Percentiles rank a stretch among this genome's conserved stretches.
Evolutionary conservation across 1,140 invertebrate species (phyloP).

Genomic region (Chrysopa pallens): DNA sequence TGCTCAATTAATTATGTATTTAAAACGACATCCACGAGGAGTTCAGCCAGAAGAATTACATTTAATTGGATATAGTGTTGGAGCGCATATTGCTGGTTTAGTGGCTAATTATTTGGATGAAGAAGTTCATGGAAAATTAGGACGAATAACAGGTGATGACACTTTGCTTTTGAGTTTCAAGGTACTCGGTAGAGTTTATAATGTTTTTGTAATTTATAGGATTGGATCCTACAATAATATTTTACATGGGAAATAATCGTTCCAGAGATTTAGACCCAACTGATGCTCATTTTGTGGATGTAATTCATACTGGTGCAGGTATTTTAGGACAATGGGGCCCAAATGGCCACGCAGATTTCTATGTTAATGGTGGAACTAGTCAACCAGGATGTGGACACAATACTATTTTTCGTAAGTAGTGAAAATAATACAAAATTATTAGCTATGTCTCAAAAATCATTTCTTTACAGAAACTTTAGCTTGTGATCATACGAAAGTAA

Average conservation of each 20-base stretch:
- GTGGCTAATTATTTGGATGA: slow-evolving; percentile 54
- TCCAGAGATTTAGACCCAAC: slow-evolving; percentile 65
- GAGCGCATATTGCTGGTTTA: slow-evolving; percentile 67
- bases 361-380: slow-evolving; percentile 73
- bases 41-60: slow-evolving; percentile 54
- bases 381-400: slow-evolving; percentile 70
- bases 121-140: slow-evolving; percentile 39
- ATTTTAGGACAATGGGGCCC: slow-evolving; percentile 71
- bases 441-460: neutral
- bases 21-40: slow-evolving; percentile 55
- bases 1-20: slow-evolving; percentile 58
- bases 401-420: slow-evolving; percentile 55
- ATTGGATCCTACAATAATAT: slow-evolving; percentile 65
- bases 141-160: slow-evolving; percentile 51
- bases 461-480: slow-evolving; percentile 53
- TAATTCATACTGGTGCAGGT: slow-evolving; percentile 75
- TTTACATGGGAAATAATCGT: slow-evolving; percentile 60
- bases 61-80: slow-evolving; percentile 68
- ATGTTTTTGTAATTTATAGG: slow-evolving; percentile 28
- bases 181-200: too few species aligned
- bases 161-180: neutral
- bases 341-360: slow-evolving; percentile 76
- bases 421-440: neutral
- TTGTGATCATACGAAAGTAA: slow-evolving; percentile 75
- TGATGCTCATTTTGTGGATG: slow-evolving; percentile 75